phyloP scores from a whole-genome alignment of 1,140 invertebrate genomes.

The Aphaenogaster rudis region DNA sequence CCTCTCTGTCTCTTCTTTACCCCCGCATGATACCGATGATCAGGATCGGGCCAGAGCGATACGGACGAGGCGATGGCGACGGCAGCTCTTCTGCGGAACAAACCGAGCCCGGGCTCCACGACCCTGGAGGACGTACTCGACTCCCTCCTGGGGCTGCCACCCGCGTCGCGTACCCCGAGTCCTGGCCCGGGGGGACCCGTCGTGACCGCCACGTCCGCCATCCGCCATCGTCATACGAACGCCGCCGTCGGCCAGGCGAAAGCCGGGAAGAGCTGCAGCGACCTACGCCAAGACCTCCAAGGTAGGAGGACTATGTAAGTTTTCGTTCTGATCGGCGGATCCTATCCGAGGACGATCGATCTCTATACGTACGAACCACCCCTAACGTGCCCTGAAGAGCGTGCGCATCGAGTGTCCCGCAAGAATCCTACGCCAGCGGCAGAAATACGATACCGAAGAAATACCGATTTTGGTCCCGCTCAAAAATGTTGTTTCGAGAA shows the following conservation, averaged over 20 bases:
- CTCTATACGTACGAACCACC: constrained; percentile 14
- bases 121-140: constrained; percentile 97
- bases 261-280: constrained; percentile 89
- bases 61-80: constrained; percentile 83
- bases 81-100: constrained; percentile 84
- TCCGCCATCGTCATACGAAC: constrained; percentile 81
- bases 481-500: neutral
- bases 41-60: constrained; percentile 85
- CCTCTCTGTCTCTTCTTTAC: constrained; percentile 72
- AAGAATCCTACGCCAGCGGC: neutral
- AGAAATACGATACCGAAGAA: neutral
- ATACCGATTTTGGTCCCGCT: neutral
- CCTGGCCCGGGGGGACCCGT: constrained; percentile 88
- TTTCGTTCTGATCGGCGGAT: constrained; percentile 84
- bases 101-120: constrained; percentile 92
- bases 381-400: neutral
- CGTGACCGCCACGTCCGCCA: constrained; percentile 87
- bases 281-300: constrained; percentile 90
- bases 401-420: constrained; percentile 12
- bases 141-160: constrained; percentile 94
- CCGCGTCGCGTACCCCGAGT: constrained; percentile 90
- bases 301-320: constrained; percentile 93
- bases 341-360: constrained; percentile 66
- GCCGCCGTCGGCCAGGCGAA: constrained; percentile 86
- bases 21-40: constrained; percentile 75